Conservation (phyloP, 2,113 vertebrate genomes). For the Oreochromis tanganicae region DNA sequence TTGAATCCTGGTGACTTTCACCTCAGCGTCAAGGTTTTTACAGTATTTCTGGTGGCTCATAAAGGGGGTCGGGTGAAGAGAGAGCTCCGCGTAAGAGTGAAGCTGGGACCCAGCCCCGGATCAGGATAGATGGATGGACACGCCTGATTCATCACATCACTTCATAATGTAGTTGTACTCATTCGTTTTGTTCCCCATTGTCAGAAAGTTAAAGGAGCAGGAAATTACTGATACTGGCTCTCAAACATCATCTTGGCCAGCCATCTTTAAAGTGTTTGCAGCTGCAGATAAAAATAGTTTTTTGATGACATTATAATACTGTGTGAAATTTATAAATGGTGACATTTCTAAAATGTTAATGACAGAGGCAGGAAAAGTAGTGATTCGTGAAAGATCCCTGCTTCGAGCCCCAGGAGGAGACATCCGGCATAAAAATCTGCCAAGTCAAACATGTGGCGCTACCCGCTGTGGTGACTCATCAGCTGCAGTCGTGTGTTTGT, state of each 20-base stretch:
- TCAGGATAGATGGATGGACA: background rate
- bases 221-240: background rate
- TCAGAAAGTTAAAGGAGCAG: background rate
- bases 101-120: background rate
- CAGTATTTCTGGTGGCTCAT: background rate
- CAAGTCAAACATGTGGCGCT: background rate
- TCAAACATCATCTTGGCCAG: background rate
- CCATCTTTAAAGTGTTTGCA: background rate
- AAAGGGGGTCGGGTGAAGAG: rapidly evolving
- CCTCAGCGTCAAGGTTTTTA: background rate
- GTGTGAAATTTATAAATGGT: background rate
- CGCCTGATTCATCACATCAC: background rate
- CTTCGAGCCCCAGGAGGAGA: background rate
- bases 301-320: background rate
- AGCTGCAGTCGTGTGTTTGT: background rate
- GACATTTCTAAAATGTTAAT: background rate
- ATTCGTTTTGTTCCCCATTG: background rate
- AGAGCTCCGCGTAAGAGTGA: background rate
- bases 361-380: background rate
- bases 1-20: background rate
- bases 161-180: background rate
- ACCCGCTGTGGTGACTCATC: background rate
- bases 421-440: background rate
- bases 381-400: background rate
- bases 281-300: background rate